Evolutionary conservation across 2,113 vertebrate species (phyloP).

Genomic region (Catharus fuscescens): DNA sequence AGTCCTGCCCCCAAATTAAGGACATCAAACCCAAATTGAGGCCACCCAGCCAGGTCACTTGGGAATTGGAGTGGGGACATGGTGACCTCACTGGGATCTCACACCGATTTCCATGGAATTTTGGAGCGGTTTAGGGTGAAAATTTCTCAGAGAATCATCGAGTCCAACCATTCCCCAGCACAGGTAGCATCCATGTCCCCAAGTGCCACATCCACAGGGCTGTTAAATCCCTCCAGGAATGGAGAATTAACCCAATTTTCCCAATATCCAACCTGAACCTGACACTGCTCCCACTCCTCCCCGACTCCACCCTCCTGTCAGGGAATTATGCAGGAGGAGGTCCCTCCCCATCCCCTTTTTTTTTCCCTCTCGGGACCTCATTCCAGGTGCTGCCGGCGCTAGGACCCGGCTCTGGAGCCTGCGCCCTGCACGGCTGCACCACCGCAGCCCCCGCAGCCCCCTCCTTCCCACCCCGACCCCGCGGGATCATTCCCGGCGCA

Average conservation of each 20-base stretch:
- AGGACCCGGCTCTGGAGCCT: not conserved
- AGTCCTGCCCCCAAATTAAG: not conserved
- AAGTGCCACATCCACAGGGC: not conserved
- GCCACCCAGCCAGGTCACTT: not conserved
- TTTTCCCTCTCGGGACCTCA: not conserved
- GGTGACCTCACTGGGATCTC: not conserved
- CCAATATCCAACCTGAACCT: not conserved
- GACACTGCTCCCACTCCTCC: not conserved
- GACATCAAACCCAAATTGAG: not conserved
- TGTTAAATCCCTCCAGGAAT: not conserved
- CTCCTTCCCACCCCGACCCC: not conserved
- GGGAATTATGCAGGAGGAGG: fast-evolving
- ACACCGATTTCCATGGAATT: not conserved
- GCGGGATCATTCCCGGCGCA: not conserved
- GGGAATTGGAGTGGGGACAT: not conserved
- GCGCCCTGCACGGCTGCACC: not conserved
- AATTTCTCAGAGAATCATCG: not conserved
- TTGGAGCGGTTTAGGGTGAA: not conserved
- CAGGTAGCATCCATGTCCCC: not conserved
- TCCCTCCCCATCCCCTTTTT: not conserved
- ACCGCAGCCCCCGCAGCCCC: not conserved
- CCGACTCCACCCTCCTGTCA: not conserved
- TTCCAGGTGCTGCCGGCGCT: not conserved
- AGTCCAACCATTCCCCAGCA: not conserved
- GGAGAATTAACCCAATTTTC: fast-evolving